Evolutionary conservation across 2,797 vertebrate genomes (phyloP), one percentile per base, ranked within the genome.

Genomic region (Mustela erminea): DNA sequence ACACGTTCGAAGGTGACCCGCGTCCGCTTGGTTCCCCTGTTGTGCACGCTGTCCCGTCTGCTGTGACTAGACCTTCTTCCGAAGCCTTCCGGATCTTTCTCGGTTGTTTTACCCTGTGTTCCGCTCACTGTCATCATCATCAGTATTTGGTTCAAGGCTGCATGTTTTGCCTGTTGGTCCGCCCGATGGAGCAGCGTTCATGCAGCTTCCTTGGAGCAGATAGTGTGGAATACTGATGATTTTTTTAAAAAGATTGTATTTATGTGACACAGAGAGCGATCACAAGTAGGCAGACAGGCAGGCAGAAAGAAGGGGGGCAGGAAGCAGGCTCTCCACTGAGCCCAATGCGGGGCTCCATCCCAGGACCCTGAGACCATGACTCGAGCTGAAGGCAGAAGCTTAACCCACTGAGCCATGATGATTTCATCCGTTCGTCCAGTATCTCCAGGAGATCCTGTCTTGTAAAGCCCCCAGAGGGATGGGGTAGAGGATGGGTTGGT

Each of bases 1-100:
- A 99, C 98, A 99, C 99, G 0, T 99, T 99, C 92, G 99, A 99
- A 99, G 99, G 99, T 99, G 98, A 58, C 9, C 0, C 52, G 8
- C 25, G 4, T 9, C 74, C 15, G 14, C 43, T 38, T 7, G 15
- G 74, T 9, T 46, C 43, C 74, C 74, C 4, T 2, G 43, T 46
- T 9, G 8, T 15, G 7, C 74, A 75, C 0, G 8, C 43, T 9
- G 15, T 18, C 74, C 21, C 81, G 38, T 75, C 66, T 49, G 29
- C 54, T 27, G 43, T 17, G 90, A n/a, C 49, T 78, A 3, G 52
- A 49, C 43, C 21, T 49, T 38, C 64, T 66, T 46, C 5, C 12
- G 21, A 56, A 77, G 5, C 27, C 68, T 29, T 56, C 86, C 21
- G 38, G 35, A 13, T 38, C 66, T 83, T 64, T 35, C 68, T 60